Base-by-base conservation (phyloP, 2,797 vertebrate genomes). In the Scomberomorus guttatus region DNA sequence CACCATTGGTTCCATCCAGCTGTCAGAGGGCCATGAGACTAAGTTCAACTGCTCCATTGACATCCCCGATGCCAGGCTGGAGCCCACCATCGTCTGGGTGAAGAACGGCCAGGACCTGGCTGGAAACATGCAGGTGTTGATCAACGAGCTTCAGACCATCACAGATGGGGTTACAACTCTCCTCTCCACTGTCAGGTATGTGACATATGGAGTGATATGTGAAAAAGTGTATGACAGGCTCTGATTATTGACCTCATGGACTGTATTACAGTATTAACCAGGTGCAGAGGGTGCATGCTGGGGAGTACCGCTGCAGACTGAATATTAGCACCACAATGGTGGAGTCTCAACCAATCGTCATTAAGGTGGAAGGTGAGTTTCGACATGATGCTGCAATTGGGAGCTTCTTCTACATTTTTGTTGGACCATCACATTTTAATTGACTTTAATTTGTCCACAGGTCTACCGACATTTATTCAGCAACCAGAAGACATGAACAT, bases 1-100 rank as follows among this genome's bases (percentile, higher is more conserved):
- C 80, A 98, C 96, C 0, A 73, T 96, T 6, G 88, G 90, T 29
- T 93, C 89, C 3, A 92, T 99, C 20, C 80, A 90, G 70, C 94
- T 97, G 24, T 97, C 96, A 0, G 97, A 98, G 87, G 97, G 97
- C 56, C 96, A 93, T n/a, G 92, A 95, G 6, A 90, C 96, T 18
- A 96, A 92, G 3, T 97, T 99, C 81, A 99, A 98, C 89, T 99
- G 98, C 86, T 98, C 98, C 10, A 97, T 99, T 71, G 94, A 94
- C 57, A 90, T 98, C 64, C 96, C 95, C 0, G 92, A 93, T 6
- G 20, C 89, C 4, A 90, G 90, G 59, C 92, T 94, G 3, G 97
- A 98, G 0, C 91, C 93, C 0, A 82, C 80, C 67, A 97, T 99
- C 81, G 78, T 95, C 39, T 96, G 98, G 96, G 94, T 96, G 95